Percentiles rank a stretch among this genome's conserved stretches.
Conservation (phyloP, 2,888 invertebrate genomes). For the Napeogenes sylphis region DNA sequence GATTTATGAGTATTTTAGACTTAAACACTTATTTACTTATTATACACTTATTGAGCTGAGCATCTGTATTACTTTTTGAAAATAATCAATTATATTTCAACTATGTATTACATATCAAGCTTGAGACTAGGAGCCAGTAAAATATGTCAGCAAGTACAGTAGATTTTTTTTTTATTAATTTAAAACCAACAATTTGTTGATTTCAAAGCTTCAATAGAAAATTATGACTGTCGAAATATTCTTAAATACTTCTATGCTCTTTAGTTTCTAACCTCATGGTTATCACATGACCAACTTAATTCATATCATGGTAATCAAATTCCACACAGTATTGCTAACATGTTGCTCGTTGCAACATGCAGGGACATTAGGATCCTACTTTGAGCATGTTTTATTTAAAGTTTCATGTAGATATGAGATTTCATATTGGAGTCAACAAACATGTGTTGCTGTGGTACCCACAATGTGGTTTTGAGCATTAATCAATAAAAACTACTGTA, state of each 20-base stretch:
- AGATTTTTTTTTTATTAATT: too few species aligned
- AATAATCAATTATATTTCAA: too few species aligned
- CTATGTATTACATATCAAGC: too few species aligned
- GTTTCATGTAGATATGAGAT: slow-evolving; percentile 18
- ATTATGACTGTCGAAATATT: not conserved
- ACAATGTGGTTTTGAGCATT: slow-evolving; percentile 15
- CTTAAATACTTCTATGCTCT: too few species aligned
- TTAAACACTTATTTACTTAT: too few species aligned
- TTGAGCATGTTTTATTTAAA: slow-evolving; percentile 11
- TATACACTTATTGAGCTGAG: too few species aligned
- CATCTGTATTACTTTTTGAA: too few species aligned
- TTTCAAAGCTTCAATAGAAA: not conserved
- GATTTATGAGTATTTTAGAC: too few species aligned
- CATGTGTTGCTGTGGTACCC: slow-evolving; percentile 24
- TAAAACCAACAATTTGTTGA: not conserved
- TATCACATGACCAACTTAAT: not conserved
- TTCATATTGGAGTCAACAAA: slow-evolving; percentile 31
- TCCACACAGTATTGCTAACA: not conserved
- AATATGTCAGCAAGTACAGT: too few species aligned
- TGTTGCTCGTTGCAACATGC: not conserved
- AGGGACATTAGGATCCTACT: not conserved
- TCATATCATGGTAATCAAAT: slow-evolving; percentile 1
- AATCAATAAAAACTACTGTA: not conserved
- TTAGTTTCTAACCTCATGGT: not conserved
- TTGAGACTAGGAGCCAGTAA: too few species aligned